Percentiles rank a stretch among this genome's conserved stretches.
These are phyloP conservation scores for Cydia pomonella DNA, from an alignment of 1,140 invertebrate species.

Conservation along the genomic window DNA sequence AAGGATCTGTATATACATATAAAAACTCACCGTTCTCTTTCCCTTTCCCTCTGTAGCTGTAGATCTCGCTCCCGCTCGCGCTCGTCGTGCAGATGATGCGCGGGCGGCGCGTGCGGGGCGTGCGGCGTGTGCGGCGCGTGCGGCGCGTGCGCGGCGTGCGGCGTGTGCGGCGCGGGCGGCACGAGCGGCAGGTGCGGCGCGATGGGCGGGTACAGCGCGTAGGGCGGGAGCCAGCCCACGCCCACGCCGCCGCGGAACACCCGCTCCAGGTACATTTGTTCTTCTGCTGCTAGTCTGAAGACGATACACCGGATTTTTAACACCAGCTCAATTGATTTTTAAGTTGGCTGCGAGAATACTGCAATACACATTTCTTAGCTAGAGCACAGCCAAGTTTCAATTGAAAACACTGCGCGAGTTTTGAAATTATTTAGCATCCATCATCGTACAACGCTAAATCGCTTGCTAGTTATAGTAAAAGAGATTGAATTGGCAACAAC, in stretches of 20 bases:
- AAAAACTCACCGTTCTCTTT: slow-evolving; percentile 47
- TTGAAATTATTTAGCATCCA: no score
- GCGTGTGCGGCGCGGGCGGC: slow-evolving; percentile 27
- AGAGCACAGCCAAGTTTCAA: background rate
- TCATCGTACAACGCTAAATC: no score
- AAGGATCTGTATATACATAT: no score
- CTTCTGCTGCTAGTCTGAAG: slow-evolving; percentile 70
- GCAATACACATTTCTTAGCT: no score
- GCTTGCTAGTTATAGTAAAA: no score
- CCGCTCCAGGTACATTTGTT: slow-evolving; percentile 75
- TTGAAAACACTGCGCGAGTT: background rate
- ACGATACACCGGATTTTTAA: background rate
- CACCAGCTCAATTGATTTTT: background rate
- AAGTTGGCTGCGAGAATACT: background rate
- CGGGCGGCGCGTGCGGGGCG: slow-evolving; percentile 46
- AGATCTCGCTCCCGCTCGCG: slow-evolving; percentile 49
- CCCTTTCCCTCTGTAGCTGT: slow-evolving; percentile 54
- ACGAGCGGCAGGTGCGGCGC: slow-evolving; percentile 62
- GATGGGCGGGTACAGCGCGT: slow-evolving; percentile 70
- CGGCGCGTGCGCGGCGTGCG: slow-evolving; percentile 33
- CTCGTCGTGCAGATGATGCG: slow-evolving; percentile 46
- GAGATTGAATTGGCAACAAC: no score
- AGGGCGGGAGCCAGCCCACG: slow-evolving; percentile 72
- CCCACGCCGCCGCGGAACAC: slow-evolving; percentile 72
- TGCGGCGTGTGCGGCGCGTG: no score